These are phyloP conservation scores for Acanthoscelides obtectus DNA, from an alignment of 2,888 invertebrate species.

Conservation along the genomic window DNA sequence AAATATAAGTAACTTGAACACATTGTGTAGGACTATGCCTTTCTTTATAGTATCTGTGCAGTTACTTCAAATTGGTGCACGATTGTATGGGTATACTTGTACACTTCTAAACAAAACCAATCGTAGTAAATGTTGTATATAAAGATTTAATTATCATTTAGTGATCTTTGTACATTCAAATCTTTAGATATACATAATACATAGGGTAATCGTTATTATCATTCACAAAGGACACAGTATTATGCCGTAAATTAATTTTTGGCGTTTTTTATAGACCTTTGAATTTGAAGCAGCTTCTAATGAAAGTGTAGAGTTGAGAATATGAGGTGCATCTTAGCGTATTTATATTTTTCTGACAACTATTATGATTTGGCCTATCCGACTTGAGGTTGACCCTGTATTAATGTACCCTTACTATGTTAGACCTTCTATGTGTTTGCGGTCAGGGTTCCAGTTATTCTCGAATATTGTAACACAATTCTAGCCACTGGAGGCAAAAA, in stretches of 20 bases:
- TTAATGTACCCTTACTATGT: no score
- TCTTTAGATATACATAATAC: constrained; percentile 6
- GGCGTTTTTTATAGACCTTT: neutral
- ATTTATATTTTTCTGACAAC: no score
- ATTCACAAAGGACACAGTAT: neutral
- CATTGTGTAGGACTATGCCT: no score
- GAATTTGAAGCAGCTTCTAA: neutral
- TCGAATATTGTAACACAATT: no score
- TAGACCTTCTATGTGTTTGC: no score
- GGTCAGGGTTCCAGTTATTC: no score
- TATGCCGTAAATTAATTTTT: neutral
- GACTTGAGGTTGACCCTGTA: no score
- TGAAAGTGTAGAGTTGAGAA: neutral
- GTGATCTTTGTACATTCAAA: constrained; percentile 10
- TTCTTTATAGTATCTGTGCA: neutral
- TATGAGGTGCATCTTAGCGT: no score
- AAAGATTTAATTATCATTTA: neutral
- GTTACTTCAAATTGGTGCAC: constrained; percentile 1
- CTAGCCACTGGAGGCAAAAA: no score
- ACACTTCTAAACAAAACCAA: constrained; percentile 7
- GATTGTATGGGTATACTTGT: constrained; percentile 12
- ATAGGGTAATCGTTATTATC: constrained; percentile 14
- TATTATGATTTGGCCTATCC: no score
- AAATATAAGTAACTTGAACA: no score
- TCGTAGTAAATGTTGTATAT: constrained; percentile 14